Percentiles rank a stretch among this genome's conserved stretches.
phyloP scores from a whole-genome alignment of 2,113 vertebrate species.

The Apodemus speciosus region DNA sequence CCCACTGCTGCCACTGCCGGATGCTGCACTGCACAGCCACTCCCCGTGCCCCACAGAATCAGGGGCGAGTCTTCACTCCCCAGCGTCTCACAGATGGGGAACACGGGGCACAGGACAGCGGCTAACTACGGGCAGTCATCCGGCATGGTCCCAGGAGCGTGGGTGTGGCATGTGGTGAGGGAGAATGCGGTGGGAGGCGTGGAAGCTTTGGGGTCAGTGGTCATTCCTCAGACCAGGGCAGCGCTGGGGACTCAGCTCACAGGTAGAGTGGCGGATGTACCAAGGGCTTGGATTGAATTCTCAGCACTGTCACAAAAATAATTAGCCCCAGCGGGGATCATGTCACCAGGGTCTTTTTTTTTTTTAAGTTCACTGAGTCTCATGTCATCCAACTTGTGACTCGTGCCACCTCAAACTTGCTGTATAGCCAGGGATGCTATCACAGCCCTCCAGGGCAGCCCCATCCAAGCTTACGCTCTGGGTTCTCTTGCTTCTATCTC shows the following conservation, averaged over 20 bases:
- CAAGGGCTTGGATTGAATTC: background rate
- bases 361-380: background rate
- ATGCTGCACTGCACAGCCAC: fast-evolving
- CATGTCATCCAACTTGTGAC: background rate
- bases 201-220: background rate
- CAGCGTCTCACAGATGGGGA: background rate
- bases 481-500: background rate
- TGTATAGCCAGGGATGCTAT: background rate
- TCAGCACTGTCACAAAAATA: background rate
- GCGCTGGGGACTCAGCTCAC: background rate
- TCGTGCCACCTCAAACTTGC: background rate
- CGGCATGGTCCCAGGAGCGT: background rate
- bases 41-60: fast-evolving
- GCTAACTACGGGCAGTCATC: background rate
- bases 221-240: too few relatives aligned
- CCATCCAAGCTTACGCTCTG: too few relatives aligned
- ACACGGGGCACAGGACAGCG: background rate
- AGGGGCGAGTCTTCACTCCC: background rate
- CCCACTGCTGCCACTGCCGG: background rate
- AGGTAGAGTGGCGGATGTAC: background rate
- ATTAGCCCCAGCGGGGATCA: background rate
- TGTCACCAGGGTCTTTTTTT: background rate
- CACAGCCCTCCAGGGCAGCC: background rate
- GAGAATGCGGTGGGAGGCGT: background rate
- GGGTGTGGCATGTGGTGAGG: background rate